Conservation (phyloP, 1,140 invertebrate genomes). For the Penaeus vannamei region DNA sequence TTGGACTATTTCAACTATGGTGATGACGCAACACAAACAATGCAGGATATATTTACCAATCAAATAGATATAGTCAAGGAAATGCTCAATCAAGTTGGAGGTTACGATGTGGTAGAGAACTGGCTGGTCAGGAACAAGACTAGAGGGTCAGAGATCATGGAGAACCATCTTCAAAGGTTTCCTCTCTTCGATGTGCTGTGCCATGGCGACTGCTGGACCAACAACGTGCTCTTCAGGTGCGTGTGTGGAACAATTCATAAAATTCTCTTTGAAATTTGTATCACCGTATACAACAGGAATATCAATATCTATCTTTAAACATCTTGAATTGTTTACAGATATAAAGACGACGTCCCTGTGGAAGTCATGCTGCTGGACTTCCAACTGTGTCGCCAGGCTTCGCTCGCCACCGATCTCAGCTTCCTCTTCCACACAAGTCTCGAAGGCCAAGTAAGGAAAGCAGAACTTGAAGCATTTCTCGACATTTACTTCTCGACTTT, state of each 20-base stretch:
- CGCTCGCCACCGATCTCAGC: slow-evolving; percentile 12
- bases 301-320: too few species aligned
- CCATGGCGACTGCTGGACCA: not conserved
- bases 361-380: slow-evolving; percentile 34
- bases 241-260: not conserved
- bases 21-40: not conserved
- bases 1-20: not conserved
- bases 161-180: too few species aligned
- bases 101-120: not conserved
- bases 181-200: too few species aligned
- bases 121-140: not conserved
- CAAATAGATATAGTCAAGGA: not conserved
- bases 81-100: not conserved
- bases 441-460: not conserved
- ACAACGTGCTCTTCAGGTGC: slow-evolving; percentile 4
- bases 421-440: slow-evolving; percentile 23
- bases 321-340: not conserved
- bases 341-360: slow-evolving; percentile 17
- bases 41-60: not conserved
- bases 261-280: not conserved
- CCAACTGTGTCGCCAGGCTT: slow-evolving; percentile 6
- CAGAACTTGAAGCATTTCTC: not conserved
- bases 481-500: slow-evolving; percentile 18
- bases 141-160: not conserved
- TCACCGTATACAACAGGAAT: too few species aligned